Percentiles rank a stretch among this genome's conserved stretches.
These are phyloP conservation scores for Sylvia atricapilla DNA, from an alignment of 2,113 vertebrate species.

Conservation along the genomic window DNA sequence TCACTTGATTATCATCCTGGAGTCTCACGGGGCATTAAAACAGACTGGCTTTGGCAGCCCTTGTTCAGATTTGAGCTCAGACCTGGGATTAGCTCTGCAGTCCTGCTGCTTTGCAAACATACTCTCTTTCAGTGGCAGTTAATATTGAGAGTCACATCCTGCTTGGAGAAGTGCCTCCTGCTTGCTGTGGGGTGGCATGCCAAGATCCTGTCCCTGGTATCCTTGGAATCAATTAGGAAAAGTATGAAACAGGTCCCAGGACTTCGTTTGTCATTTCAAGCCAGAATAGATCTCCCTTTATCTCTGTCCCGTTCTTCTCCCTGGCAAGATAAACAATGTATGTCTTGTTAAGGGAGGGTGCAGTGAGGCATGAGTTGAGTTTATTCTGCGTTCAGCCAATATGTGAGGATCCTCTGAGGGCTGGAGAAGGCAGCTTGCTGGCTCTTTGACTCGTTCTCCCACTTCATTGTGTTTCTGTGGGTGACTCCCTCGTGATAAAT, in stretches of 20 bases:
- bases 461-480: conserved; percentile 42
- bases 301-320: neutral
- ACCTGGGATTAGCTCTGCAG: conserved; percentile 8
- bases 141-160: neutral
- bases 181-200: neutral
- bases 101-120: conserved; percentile 12
- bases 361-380: neutral
- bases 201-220: neutral
- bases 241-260: neutral
- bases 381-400: neutral
- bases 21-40: neutral
- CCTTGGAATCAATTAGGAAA: neutral
- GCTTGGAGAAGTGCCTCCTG: neutral
- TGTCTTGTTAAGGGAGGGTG: neutral
- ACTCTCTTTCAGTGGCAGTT: neutral
- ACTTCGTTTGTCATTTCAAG: neutral
- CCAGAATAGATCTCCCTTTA: neutral
- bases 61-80: neutral
- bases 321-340: neutral
- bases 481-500: conserved; percentile 18
- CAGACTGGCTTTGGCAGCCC: neutral
- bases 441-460: conserved; percentile 36
- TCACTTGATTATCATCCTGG: neutral
- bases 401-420: neutral
- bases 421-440: neutral